These are phyloP conservation scores for Toxotes jaculatrix DNA, from an alignment of 2,113 vertebrate genomes.

Conservation along the genomic window DNA sequence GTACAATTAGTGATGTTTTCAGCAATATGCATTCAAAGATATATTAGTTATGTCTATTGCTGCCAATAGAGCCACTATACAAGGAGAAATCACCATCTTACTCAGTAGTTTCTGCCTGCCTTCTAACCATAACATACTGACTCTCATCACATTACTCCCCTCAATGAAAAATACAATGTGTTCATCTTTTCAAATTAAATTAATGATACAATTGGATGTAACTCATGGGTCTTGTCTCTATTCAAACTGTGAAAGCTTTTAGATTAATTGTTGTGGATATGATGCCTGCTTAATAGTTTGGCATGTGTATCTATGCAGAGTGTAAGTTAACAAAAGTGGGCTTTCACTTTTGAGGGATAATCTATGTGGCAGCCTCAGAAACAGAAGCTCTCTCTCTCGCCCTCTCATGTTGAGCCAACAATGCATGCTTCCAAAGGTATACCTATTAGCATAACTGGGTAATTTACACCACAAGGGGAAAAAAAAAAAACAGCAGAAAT, in stretches of 20 bases:
- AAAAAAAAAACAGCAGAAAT: constrained; percentile 49
- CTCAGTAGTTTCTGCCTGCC: background rate
- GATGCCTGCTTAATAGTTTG: constrained; percentile 24
- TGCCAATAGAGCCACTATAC: background rate
- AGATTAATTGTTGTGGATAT: constrained; percentile 14
- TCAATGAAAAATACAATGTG: constrained; percentile 9
- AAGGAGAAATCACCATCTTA: background rate
- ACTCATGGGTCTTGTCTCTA: background rate
- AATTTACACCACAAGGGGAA: constrained; percentile 50
- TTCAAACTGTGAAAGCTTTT: constrained; percentile 25
- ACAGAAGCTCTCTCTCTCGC: constrained; percentile 7
- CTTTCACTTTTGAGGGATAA: constrained; percentile 49
- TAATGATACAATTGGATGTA: background rate
- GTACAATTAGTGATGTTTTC: background rate
- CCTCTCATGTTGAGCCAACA: constrained; percentile 53
- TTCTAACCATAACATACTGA: background rate
- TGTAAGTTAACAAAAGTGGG: constrained; percentile 38
- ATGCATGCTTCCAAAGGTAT: constrained; percentile 50
- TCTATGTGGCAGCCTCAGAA: constrained; percentile 42
- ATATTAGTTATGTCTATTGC: background rate
- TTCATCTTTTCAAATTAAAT: constrained; percentile 1
- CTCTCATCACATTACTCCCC: background rate
- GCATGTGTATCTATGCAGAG: constrained; percentile 5
- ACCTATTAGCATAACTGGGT: constrained; percentile 61
- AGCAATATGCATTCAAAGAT: background rate